Evolutionary conservation across 2,113 vertebrate species (phyloP).

Genomic region (Petrocephalus zakoni): DNA sequence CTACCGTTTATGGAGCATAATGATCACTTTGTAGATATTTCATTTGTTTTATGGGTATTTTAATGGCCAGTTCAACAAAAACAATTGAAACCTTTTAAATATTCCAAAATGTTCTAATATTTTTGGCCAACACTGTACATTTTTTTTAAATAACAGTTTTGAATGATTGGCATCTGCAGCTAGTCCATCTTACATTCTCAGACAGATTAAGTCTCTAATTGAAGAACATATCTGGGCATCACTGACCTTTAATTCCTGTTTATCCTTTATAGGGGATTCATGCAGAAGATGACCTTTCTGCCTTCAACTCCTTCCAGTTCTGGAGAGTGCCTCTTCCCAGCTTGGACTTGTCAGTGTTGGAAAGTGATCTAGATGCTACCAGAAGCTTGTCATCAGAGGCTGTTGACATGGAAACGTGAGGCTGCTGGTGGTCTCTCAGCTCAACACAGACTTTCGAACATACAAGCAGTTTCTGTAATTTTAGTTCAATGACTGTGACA

Average conservation of each 20-base stretch:
- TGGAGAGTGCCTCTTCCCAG: slow-evolving; percentile 81
- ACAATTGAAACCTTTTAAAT: no score
- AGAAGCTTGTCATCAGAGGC: slow-evolving; percentile 37
- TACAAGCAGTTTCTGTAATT: not conserved
- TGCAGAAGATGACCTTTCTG: slow-evolving; percentile 60
- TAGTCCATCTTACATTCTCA: not conserved
- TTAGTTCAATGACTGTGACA: not conserved
- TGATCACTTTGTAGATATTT: no score
- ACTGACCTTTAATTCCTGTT: not conserved
- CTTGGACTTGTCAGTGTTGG: slow-evolving; percentile 73
- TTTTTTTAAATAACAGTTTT: not conserved
- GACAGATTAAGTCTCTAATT: not conserved
- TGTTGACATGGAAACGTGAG: slow-evolving; percentile 83
- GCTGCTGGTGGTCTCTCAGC: not conserved
- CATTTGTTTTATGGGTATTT: no score
- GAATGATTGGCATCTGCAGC: not conserved
- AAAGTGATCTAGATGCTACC: slow-evolving; percentile 39
- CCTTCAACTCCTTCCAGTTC: slow-evolving; percentile 83
- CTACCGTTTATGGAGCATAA: no score
- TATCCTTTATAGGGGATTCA: slow-evolving; percentile 38
- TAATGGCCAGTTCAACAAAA: no score
- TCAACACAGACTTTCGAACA: not conserved
- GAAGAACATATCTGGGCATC: not conserved
- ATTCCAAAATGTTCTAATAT: no score
- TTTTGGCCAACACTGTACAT: no score